Evolutionary conservation across 2,113 vertebrate genomes (phyloP).

Genomic region (Fulmarus glacialis): DNA sequence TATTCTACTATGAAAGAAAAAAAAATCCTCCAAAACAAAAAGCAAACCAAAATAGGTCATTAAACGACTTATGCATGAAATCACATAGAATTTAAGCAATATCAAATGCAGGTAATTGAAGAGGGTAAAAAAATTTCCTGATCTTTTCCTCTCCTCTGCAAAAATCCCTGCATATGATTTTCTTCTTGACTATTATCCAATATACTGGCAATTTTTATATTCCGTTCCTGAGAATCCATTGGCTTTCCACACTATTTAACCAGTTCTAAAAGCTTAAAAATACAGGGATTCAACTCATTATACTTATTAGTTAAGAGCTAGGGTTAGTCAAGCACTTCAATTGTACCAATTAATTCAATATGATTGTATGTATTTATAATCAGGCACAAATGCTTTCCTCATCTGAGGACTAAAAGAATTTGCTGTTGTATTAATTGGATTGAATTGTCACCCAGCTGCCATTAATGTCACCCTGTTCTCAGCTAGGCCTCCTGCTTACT

Average conservation of each 20-base stretch:
- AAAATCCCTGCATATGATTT: not conserved
- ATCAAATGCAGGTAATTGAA: not conserved
- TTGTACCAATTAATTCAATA: not conserved
- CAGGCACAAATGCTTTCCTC: not conserved
- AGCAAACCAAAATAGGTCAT: not conserved
- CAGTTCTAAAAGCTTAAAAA: constrained; percentile 9
- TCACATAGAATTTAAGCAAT: not conserved
- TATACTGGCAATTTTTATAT: not conserved
- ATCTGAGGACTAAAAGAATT: not conserved
- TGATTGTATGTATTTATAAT: not conserved
- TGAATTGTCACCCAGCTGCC: not conserved
- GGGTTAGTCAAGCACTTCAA: constrained; percentile 8
- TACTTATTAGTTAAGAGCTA: not conserved
- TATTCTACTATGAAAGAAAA: not conserved
- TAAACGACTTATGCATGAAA: not conserved
- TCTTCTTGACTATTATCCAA: not conserved
- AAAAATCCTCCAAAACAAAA: not conserved
- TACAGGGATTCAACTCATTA: not conserved
- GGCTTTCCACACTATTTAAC: not conserved
- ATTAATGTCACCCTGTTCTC: not conserved
- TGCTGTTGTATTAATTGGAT: not conserved
- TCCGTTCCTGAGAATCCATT: not conserved
- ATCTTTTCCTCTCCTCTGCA: not conserved
- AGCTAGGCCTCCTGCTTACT: not conserved
- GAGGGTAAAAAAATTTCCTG: not conserved